A percentile compares a stretch with the other conserved stretches of the same genome.
These are phyloP conservation scores for Meloidogyne exigua DNA, from an alignment of 1,140 invertebrate genomes.

Conservation along the genomic window DNA sequence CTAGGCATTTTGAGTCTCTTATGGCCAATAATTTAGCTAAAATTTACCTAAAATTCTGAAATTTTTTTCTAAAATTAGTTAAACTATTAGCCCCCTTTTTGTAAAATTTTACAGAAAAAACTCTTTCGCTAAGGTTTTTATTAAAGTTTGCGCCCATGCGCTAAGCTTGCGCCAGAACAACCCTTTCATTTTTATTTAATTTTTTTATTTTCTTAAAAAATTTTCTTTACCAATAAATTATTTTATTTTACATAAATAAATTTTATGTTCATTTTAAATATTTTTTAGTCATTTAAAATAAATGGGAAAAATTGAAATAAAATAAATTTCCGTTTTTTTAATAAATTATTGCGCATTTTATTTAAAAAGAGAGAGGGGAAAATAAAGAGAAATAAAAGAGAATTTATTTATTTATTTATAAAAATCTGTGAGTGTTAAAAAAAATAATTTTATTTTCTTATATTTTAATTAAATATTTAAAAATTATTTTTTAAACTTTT, in stretches of 20 bases:
- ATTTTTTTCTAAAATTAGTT: background rate
- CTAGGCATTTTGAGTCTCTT: too few species aligned
- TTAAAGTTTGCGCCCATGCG: background rate
- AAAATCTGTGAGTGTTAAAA: background rate
- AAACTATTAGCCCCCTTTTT: background rate
- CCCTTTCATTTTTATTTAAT: background rate
- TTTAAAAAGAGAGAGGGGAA: background rate
- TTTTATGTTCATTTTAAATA: conserved; percentile 1
- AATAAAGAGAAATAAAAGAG: background rate
- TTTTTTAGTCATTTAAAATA: background rate
- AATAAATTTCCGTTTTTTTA: background rate
- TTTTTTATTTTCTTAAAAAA: background rate
- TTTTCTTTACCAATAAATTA: background rate
- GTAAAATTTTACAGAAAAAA: background rate
- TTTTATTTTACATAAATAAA: background rate
- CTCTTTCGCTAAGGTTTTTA: background rate
- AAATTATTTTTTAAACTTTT: too few species aligned
- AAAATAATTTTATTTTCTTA: too few species aligned
- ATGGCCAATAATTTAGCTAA: too few species aligned
- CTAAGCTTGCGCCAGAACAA: background rate
- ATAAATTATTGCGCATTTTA: conserved; percentile 3
- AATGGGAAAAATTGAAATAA: too few species aligned
- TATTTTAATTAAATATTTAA: too few species aligned
- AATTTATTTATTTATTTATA: background rate
- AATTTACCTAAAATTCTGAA: background rate